Percentiles rank a stretch among this genome's conserved stretches.
Evolutionary conservation across 2,797 vertebrate species (phyloP).

Genomic region (Gallirallus australis): DNA sequence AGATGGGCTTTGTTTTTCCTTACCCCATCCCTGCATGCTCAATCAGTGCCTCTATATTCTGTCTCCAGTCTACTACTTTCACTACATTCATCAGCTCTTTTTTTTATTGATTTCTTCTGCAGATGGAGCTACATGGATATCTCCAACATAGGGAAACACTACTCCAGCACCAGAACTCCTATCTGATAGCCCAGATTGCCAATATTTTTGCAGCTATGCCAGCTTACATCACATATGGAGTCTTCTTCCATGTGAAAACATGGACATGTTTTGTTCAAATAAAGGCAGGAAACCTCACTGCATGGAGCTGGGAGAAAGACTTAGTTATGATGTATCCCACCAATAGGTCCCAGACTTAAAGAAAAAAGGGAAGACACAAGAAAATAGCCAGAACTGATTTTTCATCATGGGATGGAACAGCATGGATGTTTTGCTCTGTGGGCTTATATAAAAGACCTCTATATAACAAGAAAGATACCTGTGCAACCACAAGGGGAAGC

Average conservation of each 20-base stretch:
- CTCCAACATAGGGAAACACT: not conserved
- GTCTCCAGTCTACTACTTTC: not conserved
- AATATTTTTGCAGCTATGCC: not conserved
- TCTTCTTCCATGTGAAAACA: not conserved
- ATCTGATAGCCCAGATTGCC: not conserved
- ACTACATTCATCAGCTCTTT: too few relatives aligned
- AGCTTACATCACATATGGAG: not conserved
- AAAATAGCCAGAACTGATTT: not conserved
- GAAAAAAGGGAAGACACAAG: not conserved
- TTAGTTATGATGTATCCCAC: fast-evolving
- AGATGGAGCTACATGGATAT: not conserved
- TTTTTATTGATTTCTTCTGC: not conserved
- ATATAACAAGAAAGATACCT: not conserved
- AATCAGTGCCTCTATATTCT: not conserved
- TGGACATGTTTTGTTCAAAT: not conserved
- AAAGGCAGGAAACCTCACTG: not conserved
- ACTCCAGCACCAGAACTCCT: not conserved
- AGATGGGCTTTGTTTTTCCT: not conserved
- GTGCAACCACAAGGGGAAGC: not conserved
- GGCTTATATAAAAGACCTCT: not conserved
- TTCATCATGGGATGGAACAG: not conserved
- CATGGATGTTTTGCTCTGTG: not conserved
- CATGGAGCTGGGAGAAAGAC: not conserved
- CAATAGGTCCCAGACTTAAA: not conserved
- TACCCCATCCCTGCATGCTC: not conserved